These are phyloP conservation scores for Macrotus californicus DNA, from an alignment of 2,113 vertebrate genomes.

Conservation along the genomic window DNA sequence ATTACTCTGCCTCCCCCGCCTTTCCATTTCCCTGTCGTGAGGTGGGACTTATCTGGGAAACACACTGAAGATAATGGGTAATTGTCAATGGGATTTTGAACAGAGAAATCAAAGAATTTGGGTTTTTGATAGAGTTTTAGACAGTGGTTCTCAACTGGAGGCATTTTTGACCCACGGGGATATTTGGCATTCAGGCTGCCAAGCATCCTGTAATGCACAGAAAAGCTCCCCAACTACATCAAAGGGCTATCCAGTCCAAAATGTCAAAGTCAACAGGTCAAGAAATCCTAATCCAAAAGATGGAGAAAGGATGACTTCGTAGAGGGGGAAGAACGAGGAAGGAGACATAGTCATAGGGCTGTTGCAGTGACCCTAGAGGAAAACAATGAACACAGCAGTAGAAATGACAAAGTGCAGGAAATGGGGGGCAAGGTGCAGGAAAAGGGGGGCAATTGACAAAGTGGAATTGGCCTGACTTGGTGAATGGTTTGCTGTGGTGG, in stretches of 20 bases:
- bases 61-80: background rate
- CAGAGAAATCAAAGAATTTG: background rate
- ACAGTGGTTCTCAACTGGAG: background rate
- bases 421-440: too few relatives aligned
- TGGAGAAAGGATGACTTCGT: background rate
- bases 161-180: background rate
- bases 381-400: background rate
- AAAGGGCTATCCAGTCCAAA: background rate
- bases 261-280: too few relatives aligned
- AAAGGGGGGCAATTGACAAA: background rate
- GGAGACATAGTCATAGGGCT: background rate
- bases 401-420: background rate
- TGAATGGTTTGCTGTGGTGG: background rate
- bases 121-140: background rate
- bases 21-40: background rate
- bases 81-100: background rate
- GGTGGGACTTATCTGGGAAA: background rate
- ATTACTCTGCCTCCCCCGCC: background rate
- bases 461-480: accelerated
- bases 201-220: accelerated
- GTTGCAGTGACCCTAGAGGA: background rate
- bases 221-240: background rate
- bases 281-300: background rate
- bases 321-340: background rate
- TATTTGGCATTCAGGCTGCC: background rate